Percentiles rank a stretch among this genome's conserved stretches.
Evolutionary conservation across 2,113 vertebrate genomes (phyloP).

Genomic region (Etheostoma cragini): DNA sequence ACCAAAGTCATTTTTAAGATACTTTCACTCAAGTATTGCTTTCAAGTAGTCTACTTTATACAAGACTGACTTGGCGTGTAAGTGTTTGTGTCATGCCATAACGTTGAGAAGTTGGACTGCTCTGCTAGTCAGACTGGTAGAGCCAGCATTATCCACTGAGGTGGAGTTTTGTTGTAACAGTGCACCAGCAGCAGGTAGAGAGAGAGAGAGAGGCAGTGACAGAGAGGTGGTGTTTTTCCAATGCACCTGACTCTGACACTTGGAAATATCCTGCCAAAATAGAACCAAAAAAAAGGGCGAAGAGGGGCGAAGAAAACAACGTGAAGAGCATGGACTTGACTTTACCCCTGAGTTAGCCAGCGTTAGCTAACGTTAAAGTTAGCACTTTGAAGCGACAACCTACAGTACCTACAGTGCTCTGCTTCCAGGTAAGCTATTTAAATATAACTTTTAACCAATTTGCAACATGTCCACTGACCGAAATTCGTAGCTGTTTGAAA

Average conservation of each 20-base stretch:
- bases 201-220: background rate
- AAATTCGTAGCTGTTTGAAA: background rate
- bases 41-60: too few species aligned
- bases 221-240: conserved; percentile 14
- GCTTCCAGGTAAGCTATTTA: conserved; percentile 21
- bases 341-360: background rate
- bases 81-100: background rate
- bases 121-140: conserved; percentile 72
- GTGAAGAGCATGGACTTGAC: background rate
- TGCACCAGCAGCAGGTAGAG: background rate
- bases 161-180: conserved; percentile 53
- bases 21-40: too few species aligned
- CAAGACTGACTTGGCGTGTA: too few species aligned
- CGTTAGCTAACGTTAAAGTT: background rate
- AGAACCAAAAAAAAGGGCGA: background rate
- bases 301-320: background rate
- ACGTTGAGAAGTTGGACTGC: background rate
- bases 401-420: background rate
- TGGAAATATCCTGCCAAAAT: background rate
- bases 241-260: conserved; percentile 6
- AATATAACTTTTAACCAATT: background rate
- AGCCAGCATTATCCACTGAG: conserved; percentile 54
- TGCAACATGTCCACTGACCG: background rate
- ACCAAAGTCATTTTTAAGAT: too few species aligned
- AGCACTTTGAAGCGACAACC: background rate